Percentiles rank a stretch among this genome's conserved stretches.
phyloP scores from a whole-genome alignment of 2,797 vertebrate genomes.

The Neosalanx taihuensis region DNA sequence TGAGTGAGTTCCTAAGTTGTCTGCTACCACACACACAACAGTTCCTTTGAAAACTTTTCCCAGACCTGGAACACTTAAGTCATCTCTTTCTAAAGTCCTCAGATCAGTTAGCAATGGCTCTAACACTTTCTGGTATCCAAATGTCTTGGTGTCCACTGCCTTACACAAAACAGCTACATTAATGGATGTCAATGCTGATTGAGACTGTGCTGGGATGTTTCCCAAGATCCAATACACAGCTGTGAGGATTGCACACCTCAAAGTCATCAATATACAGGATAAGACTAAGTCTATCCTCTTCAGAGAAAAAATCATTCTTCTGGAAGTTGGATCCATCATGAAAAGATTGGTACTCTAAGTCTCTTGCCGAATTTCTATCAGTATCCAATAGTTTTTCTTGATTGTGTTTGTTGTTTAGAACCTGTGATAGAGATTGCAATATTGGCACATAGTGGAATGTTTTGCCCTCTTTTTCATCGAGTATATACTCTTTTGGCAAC shows the following conservation, averaged over 20 bases:
- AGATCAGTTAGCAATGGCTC: constrained; percentile 25
- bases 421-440: constrained; percentile 21
- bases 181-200: constrained; percentile 26
- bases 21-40: constrained; percentile 25
- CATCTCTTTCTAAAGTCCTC: constrained; percentile 16
- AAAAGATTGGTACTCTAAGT: constrained; percentile 15
- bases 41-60: constrained; percentile 26
- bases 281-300: background rate
- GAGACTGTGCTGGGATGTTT: constrained; percentile 16
- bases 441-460: constrained; percentile 29
- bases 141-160: constrained; percentile 31
- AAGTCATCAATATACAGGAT: constrained; percentile 11
- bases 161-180: constrained; percentile 32
- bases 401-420: constrained; percentile 16
- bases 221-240: constrained; percentile 35
- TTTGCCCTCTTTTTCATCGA: constrained; percentile 12
- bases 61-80: constrained; percentile 21
- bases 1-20: constrained; percentile 37
- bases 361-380: background rate
- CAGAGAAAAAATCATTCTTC: constrained; percentile 18
- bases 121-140: constrained; percentile 20
- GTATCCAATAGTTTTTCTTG: constrained; percentile 10
- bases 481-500: constrained; percentile 7
- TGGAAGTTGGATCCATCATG: constrained; percentile 20
- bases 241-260: constrained; percentile 34